These are phyloP conservation scores for Drosophila pachea DNA, from an alignment of 1,140 invertebrate genomes.

Conservation along the genomic window DNA sequence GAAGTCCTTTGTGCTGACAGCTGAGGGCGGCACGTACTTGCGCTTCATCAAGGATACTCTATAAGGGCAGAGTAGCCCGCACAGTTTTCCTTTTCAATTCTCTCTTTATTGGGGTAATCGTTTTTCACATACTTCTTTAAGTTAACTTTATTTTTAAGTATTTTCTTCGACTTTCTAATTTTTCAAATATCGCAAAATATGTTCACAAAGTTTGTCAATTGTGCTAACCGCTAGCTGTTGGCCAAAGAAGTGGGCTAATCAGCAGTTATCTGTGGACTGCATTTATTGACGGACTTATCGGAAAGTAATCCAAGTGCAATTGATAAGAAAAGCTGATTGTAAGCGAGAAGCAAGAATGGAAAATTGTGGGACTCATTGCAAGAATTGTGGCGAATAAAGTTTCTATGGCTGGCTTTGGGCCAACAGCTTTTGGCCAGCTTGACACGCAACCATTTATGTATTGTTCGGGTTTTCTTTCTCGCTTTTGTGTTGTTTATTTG, in stretches of 20 bases:
- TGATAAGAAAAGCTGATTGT: conserved; percentile 1
- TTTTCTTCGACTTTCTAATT: conserved; percentile 34
- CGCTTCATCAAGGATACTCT: conserved; percentile 48
- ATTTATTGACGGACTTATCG: conserved; percentile 20
- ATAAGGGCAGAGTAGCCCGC: neutral
- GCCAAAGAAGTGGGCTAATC: conserved; percentile 22
- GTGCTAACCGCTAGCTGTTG: conserved; percentile 44
- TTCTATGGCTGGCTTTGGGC: neutral
- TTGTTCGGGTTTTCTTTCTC: conserved; percentile 25
- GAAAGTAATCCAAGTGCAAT: conserved; percentile 9
- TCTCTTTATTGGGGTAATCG: conserved; percentile 62
- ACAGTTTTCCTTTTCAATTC: conserved; percentile 21
- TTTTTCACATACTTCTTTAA: conserved; percentile 53
- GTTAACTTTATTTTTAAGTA: conserved; percentile 18
- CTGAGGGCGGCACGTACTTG: conserved; percentile 69
- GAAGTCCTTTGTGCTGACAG: conserved; percentile 67
- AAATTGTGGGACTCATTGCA: too few species aligned
- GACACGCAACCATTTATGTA: conserved; percentile 37
- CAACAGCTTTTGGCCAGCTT: conserved; percentile 32
- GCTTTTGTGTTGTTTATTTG: conserved; percentile 15
- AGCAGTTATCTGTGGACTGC: conserved; percentile 9
- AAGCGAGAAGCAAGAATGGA: neutral
- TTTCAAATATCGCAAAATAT: conserved; percentile 46
- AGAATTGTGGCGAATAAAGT: neutral
- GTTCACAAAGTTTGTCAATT: conserved; percentile 51